phyloP scores from a whole-genome alignment of 92 coral and sea anemone species.

The Heteractis magnifica region DNA sequence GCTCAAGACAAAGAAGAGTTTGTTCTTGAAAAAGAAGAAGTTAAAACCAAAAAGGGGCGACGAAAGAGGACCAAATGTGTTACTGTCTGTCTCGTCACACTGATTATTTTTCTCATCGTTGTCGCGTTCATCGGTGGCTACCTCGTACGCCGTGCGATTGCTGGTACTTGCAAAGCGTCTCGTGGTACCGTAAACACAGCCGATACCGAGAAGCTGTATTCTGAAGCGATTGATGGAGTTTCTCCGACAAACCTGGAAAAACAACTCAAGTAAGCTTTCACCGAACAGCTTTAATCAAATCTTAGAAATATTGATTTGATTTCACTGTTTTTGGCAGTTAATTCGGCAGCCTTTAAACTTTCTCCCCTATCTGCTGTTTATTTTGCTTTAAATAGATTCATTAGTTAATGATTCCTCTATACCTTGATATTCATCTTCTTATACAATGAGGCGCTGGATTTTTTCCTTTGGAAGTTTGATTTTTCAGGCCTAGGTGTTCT shows the following conservation, averaged over 20 bases:
- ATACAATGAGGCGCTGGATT: neutral
- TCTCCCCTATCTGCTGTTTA: neutral
- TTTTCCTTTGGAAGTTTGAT: neutral
- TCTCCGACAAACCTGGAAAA: constrained; percentile 30
- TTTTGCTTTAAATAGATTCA: neutral
- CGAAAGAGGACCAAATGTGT: constrained; percentile 22
- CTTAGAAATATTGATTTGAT: neutral
- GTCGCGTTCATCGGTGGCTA: constrained; percentile 34
- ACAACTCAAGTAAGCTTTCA: constrained; percentile 22
- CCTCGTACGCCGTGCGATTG: constrained; percentile 29
- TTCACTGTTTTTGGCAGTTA: neutral
- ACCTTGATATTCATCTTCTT: neutral
- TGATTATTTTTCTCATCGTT: constrained; percentile 27
- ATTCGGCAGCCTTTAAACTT: neutral
- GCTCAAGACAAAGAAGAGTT: constrained; percentile 30
- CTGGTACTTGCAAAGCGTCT: neutral
- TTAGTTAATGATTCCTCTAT: neutral
- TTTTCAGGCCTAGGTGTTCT: neutral
- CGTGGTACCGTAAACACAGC: neutral
- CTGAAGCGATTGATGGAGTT: constrained; percentile 17
- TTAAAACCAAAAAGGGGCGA: neutral
- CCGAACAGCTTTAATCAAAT: neutral
- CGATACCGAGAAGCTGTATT: constrained; percentile 9
- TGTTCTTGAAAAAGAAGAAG: constrained; percentile 22
- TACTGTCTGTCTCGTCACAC: constrained; percentile 1